Base-by-base conservation (phyloP, 2,113 vertebrate genomes). In the Eublepharis macularius region DNA sequence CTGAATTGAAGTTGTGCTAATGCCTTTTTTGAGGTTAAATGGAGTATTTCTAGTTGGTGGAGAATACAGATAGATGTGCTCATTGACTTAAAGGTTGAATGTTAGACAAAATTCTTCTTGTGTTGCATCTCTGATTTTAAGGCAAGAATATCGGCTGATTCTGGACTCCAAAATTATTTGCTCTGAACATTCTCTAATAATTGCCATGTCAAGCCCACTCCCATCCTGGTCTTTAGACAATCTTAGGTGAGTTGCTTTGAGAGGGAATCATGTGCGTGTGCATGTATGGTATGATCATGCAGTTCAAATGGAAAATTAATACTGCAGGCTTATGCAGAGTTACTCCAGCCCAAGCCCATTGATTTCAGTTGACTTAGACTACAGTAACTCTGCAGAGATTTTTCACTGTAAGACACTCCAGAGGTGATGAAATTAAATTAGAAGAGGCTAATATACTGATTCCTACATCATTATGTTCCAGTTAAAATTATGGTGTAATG, bases 401-500 rank as follows among this genome's bases (percentile, higher is more conserved):
- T n/a, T 63, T 29, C 60, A 63, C 26, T 63, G 26, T 29, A 94
- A 94, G 94, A 95, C 88, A 90, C 92, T 94, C 91, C 91, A 94
- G 84, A 95, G 93, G 93, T 91, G 86, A 95, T 95, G 86, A 95
- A 95, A 93, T 93, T 86, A 74, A 94, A 95, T 87, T 72, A 81
- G 94, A 94, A 93, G 89, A 95, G 94, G 82, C 88, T 36, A 77
- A 89, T 94, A 92, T 94, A 93, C 87, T 85, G 63, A 93, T 94
- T 96, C 94, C 93, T 94, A 94, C 85, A 94, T 93, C 87, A 94
- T 94, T 95, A 94, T 94, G 93, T 96, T 95, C 86, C 90, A 93
- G 93, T 92, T 95, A 93, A 94, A 92, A 94, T 94, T 95, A 94
- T 94, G 92, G 91, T 96, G 95, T 96, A 95, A 96, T 96, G 90